Evolutionary conservation across 2,888 invertebrate species (phyloP).

Genomic region (Tachina lurida): DNA sequence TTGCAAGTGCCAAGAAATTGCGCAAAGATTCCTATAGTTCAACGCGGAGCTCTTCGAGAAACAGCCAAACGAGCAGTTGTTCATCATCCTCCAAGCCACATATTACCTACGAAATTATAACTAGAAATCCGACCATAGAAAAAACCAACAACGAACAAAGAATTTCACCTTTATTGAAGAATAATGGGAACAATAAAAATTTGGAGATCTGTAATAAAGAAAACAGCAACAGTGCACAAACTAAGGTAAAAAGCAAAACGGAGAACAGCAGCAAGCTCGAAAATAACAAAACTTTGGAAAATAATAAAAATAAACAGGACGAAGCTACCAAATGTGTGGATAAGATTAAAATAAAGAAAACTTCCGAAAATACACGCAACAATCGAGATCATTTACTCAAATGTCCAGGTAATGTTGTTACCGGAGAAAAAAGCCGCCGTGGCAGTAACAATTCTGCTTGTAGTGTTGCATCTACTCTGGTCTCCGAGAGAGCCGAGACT

Average conservation of each 20-base stretch:
- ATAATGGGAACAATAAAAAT: conserved; percentile 20
- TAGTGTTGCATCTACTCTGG: conserved; percentile 70
- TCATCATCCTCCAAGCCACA: conserved; percentile 1
- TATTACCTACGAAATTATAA: conserved; percentile 5
- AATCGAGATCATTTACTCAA: conserved; percentile 32
- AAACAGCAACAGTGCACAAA: conserved; percentile 19
- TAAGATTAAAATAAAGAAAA: conserved; percentile 26
- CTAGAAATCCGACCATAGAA: conserved; percentile 9
- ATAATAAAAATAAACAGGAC: conserved; percentile 37
- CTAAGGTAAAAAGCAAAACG: conserved; percentile 23
- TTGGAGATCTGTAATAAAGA: conserved; percentile 33
- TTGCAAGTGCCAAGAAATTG: conserved; percentile 69
- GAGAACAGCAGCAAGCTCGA: conserved; percentile 19
- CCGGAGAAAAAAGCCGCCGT: conserved; percentile 38
- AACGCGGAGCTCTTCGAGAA: conserved; percentile 64
- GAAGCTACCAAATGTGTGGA: conserved; percentile 11
- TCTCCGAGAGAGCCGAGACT: conserved; percentile 72
- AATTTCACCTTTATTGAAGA: conserved; percentile 46
- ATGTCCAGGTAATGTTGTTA: not conserved
- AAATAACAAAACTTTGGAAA: conserved; percentile 19
- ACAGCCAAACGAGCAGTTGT: conserved; percentile 53
- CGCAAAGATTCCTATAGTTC: conserved; percentile 63
- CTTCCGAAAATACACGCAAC: conserved; percentile 60
- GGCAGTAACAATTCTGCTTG: conserved; percentile 73
- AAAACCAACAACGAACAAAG: conserved; percentile 46